Conservation (phyloP, 2,888 invertebrate genomes). For the Cerceris ruficornis region DNA sequence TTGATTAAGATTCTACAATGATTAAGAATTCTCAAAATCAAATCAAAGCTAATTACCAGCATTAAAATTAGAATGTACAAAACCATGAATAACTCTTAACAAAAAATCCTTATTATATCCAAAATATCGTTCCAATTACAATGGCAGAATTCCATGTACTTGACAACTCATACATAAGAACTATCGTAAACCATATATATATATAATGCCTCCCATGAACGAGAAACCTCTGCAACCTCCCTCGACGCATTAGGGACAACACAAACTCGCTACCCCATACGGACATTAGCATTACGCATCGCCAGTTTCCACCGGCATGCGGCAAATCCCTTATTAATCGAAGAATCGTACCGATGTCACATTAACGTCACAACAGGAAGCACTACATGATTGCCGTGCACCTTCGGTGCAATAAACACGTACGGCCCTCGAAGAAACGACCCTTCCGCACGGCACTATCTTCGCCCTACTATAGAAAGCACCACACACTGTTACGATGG, state of each 20-base stretch:
- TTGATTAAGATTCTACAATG: too few relatives aligned
- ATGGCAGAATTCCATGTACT: too few relatives aligned
- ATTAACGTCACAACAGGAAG: conserved; percentile 38
- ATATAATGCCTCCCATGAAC: too few relatives aligned
- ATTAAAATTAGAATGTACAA: too few relatives aligned
- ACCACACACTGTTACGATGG: neutral
- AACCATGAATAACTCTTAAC: too few relatives aligned
- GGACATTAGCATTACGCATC: too few relatives aligned
- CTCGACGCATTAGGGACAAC: neutral
- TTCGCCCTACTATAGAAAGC: neutral
- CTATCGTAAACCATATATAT: too few relatives aligned
- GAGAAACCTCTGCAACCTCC: neutral
- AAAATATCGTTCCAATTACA: too few relatives aligned
- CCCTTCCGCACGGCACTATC: neutral
- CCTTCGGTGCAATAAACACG: neutral
- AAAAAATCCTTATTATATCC: too few relatives aligned
- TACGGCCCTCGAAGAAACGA: neutral
- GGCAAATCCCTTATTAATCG: neutral
- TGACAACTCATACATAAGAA: too few relatives aligned
- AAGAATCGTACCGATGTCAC: conserved; percentile 27
- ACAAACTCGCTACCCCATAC: neutral
- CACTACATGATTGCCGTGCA: conserved; percentile 23
- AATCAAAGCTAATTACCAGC: too few relatives aligned
- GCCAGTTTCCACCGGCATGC: neutral
- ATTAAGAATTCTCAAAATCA: neutral